Evolutionary conservation across 2,797 vertebrate genomes (phyloP), one percentile per base, ranked within the genome.

Genomic region (Lemur catta): DNA sequence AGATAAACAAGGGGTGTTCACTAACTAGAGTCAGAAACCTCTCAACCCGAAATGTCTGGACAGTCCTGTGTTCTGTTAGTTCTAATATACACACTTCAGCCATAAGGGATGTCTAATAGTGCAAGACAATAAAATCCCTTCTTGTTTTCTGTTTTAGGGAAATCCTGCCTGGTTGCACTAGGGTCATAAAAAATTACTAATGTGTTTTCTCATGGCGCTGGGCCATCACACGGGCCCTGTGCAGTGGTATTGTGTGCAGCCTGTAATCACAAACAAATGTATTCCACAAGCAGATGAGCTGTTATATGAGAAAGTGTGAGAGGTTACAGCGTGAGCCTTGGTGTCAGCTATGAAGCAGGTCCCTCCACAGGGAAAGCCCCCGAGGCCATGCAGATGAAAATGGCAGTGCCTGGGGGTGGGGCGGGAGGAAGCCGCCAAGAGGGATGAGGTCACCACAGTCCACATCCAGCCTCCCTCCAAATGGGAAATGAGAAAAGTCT

Each of bases 231-330:
- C 96, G 98, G 95, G 96, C 94, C 93, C 97, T 97, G 96, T 97
- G 95, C 91, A 95, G 94, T 96, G 97, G 97, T 98, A 97, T 95
- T 98, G 97, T 94, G 96, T 97, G 98, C 94, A 97, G 98, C 71
- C 97, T 81, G 96, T 98, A 98, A 99, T 98, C 98, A 98, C 97
- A 98, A 99, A 98, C 98, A 98, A 99, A 99, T 99, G 98, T 98
- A 97, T 98, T 97, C 97, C 95, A 90, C 97, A 92, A 98, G 97
- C 97, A 98, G 98, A 98, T 98, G 98, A 98, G 97, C 97, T 98
- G 98, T 97, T 98, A 98, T 92, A 98, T 98, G 98, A 98, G 98
- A 98, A 99, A 97, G 96, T 98, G 96, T 97, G 98, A 98, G 97
- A 97, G 98, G 98, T 97, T 97, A 96, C 96, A 97, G 97, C 94